phyloP scores from a whole-genome alignment of 2,797 vertebrate genomes.

The Sorex maritimensis region DNA sequence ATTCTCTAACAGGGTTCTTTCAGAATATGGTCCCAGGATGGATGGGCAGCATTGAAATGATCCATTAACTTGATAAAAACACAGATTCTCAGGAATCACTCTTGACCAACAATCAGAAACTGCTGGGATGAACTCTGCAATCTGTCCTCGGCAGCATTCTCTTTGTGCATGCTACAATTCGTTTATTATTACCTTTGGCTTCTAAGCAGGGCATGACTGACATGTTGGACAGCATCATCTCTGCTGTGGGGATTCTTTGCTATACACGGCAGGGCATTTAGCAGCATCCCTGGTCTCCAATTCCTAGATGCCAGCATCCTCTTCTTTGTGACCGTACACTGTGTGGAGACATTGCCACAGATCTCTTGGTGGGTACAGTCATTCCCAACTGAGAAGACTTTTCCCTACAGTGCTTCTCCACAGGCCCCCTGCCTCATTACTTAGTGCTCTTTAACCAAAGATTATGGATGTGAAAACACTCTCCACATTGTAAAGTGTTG shows the following conservation, averaged over 20 bases:
- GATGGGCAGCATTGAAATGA: background rate
- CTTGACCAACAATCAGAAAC: background rate
- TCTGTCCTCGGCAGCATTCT: background rate
- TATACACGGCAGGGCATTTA: background rate
- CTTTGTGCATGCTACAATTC: background rate
- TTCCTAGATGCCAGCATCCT: background rate
- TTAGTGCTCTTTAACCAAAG: background rate
- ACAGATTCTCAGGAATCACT: background rate
- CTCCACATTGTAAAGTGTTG: background rate
- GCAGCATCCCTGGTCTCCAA: background rate
- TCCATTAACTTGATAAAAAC: background rate
- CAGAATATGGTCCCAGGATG: background rate
- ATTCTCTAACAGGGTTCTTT: background rate
- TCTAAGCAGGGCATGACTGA: background rate
- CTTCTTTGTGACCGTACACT: background rate
- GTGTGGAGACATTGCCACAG: background rate
- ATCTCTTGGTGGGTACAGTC: background rate
- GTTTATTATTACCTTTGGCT: background rate
- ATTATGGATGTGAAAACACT: slow-evolving; percentile 12
- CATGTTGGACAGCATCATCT: background rate
- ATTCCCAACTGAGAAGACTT: background rate
- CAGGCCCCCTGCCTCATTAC: background rate
- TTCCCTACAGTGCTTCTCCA: background rate
- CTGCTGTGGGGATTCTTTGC: background rate
- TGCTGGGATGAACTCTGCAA: background rate